Conservation (phyloP, 2,888 invertebrate genomes). For the Sinelater perroti region DNA sequence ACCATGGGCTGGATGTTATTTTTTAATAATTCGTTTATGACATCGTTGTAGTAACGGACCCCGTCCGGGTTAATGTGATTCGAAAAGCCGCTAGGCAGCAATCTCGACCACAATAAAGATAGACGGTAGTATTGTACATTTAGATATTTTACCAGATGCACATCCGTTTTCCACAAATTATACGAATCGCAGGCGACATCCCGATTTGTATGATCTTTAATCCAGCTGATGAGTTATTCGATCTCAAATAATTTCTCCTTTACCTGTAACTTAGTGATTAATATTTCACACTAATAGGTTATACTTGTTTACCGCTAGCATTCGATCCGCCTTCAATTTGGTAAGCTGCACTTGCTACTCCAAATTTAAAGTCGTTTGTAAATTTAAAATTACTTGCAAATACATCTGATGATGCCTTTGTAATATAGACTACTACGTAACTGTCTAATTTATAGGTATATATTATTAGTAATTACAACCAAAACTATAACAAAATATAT, state of each 20-base stretch:
- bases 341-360: constrained; percentile 54
- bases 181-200: constrained; percentile 52
- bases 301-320: constrained; percentile 40
- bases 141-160: constrained; percentile 44
- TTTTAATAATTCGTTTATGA: constrained; percentile 66
- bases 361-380: constrained; percentile 50
- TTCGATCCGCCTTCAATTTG: constrained; percentile 51
- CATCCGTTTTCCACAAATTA: constrained; percentile 47
- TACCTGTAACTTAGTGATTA: no score
- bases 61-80: constrained; percentile 69
- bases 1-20: constrained; percentile 67
- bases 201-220: constrained; percentile 45
- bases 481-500: no score
- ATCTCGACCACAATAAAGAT: constrained; percentile 71
- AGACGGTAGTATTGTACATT: constrained; percentile 62
- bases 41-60: constrained; percentile 69
- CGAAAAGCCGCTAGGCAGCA: constrained; percentile 67
- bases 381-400: no score
- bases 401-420: no score
- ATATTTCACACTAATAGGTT: no score
- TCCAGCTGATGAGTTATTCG: constrained; percentile 55
- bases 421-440: no score
- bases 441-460: no score
- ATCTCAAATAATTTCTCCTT: constrained; percentile 66
- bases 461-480: no score